phyloP scores from a whole-genome alignment of 2,797 vertebrate species.

The Molothrus aeneus region DNA sequence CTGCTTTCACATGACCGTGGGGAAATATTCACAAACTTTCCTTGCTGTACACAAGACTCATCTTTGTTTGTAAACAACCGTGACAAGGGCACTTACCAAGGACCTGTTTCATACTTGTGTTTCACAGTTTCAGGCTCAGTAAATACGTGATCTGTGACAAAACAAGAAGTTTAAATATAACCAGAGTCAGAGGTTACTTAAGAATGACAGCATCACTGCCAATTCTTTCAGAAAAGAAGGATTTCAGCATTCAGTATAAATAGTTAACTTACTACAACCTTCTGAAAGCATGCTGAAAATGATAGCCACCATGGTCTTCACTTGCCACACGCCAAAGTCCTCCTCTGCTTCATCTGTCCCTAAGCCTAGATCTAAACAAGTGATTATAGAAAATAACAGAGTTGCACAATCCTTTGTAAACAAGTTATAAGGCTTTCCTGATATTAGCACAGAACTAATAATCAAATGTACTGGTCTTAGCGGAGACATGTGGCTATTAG shows the following conservation, averaged over 20 bases:
- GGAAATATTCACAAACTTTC: neutral
- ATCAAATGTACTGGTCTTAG: neutral
- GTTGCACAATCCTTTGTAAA: neutral
- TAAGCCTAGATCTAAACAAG: constrained; percentile 83
- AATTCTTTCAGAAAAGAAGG: neutral
- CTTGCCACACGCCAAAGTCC: constrained; percentile 85
- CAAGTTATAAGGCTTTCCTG: neutral
- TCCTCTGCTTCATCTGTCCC: constrained; percentile 84
- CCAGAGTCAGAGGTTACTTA: neutral
- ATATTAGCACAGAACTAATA: neutral
- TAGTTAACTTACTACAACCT: constrained; percentile 83
- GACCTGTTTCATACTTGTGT: constrained; percentile 94
- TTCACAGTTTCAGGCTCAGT: constrained; percentile 87
- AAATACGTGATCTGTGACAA: constrained; percentile 84
- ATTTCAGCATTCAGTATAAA: neutral
- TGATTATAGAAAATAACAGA: constrained; percentile 70
- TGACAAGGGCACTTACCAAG: constrained; percentile 84
- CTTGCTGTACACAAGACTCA: neutral
- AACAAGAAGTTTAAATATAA: constrained; percentile 5
- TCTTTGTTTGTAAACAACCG: neutral
- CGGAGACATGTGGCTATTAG: neutral
- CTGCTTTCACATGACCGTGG: neutral
- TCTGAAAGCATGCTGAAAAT: constrained; percentile 85
- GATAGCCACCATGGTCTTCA: constrained; percentile 89
- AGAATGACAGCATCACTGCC: neutral